Base-by-base conservation (phyloP, 2,797 vertebrate genomes). In the Enteromius treurensis region DNA sequence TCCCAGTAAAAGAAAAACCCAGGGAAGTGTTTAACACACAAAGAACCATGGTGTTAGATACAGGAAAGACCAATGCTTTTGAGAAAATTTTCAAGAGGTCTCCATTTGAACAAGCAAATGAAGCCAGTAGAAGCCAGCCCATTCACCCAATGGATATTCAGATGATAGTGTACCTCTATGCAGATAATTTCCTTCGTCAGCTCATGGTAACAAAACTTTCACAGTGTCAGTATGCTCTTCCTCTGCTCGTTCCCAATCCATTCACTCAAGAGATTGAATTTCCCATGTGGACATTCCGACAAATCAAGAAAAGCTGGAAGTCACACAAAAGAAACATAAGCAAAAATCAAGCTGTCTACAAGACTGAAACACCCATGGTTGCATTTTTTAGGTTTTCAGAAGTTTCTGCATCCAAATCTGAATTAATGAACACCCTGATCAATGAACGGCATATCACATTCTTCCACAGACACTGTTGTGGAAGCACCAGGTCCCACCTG, bases 321-420 rank as follows among this genome's bases (percentile, higher is more conserved):
- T 85, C 10, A 83, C 77, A 21, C 45, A 82, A 80, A 3, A 15
- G 85, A 60, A 0, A 77, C 26, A 73, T 5, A 4, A 86, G 75
- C 45, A 92, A 82, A 55, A 90, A 67, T 77, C 84, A 91, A 21
- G 88, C 90, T 5, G 89, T 95, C 78, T 91, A 60, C 26, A 26
- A 11, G n/a, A 90, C 91, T 53, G 5, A 92, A 68, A 91, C 85
- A 3, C 83, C 92, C 6, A 89, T 94, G 86, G 89, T 95, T 47
- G 93, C 92, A 79, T 94, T 95, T 86, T 82, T 93, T 62, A 91
- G 92, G n/a, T 87, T 96, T n/a, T 94, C 95, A 62, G 88, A 87
- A 67, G 79, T 80, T 14, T 81, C 93, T 42, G 83, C 86, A 62
- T 96, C 95, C 77, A 95, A 93, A 87, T 94, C 94, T 62, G 73